phyloP scores from a whole-genome alignment of 1,140 invertebrate genomes.

The Aradophagus sp. region DNA sequence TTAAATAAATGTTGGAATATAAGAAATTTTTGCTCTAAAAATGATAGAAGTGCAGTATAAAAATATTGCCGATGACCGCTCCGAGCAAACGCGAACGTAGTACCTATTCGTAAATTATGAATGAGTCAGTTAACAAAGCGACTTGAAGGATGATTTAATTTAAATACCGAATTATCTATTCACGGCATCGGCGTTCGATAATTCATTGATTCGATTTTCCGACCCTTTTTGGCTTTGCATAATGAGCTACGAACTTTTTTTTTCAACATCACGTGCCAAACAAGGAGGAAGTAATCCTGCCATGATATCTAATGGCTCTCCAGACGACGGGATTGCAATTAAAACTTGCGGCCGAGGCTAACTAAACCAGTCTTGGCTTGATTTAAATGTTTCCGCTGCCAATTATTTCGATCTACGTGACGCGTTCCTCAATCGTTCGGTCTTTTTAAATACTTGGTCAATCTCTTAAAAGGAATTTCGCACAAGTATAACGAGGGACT shows the following conservation, averaged over 20 bases:
- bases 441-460: slow-evolving; percentile 19
- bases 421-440: slow-evolving; percentile 25
- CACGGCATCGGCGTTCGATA: slow-evolving; percentile 23
- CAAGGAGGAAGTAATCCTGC: slow-evolving; percentile 63
- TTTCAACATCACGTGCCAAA: slow-evolving; percentile 43
- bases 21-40: no score
- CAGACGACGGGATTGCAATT: slow-evolving; percentile 69
- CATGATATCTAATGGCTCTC: slow-evolving; percentile 66
- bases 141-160: slow-evolving; percentile 29
- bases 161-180: slow-evolving; percentile 36
- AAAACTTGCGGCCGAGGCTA: slow-evolving; percentile 71
- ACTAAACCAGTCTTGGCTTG: slow-evolving; percentile 69
- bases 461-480: no score
- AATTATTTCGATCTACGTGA: slow-evolving; percentile 48
- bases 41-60: no score
- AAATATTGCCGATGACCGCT: no score
- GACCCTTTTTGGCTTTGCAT: slow-evolving; percentile 23
- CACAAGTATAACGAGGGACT: no score
- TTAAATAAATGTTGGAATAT: no score
- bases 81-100: no score
- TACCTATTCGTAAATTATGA: no score
- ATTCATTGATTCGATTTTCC: slow-evolving; percentile 47
- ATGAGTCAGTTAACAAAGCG: no score
- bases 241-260: slow-evolving; percentile 52
- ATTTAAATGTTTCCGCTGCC: slow-evolving; percentile 66